These are phyloP conservation scores for Melanotaenia maccullochi DNA, from an alignment of 2,797 vertebrate genomes.

Conservation along the genomic window DNA sequence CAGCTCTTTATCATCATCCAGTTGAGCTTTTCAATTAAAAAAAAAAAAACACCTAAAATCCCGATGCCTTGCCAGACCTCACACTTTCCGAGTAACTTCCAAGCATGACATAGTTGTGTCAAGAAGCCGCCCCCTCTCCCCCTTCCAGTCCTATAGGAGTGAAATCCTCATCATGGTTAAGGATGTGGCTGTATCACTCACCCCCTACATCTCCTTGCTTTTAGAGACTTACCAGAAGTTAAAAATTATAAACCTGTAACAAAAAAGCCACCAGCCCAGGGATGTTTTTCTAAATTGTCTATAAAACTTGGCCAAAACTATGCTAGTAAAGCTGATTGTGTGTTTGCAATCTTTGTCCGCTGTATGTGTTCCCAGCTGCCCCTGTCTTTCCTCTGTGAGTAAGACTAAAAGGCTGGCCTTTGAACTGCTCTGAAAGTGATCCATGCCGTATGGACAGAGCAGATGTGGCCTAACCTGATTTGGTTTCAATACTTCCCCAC, in stretches of 20 bases:
- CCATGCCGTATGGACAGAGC: slow-evolving; percentile 81
- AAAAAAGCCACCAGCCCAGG: slow-evolving; percentile 45
- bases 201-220: slow-evolving; percentile 41
- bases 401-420: slow-evolving; percentile 79
- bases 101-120: slow-evolving; percentile 50
- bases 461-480: slow-evolving; percentile 85
- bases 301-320: slow-evolving; percentile 65
- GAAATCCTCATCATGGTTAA: slow-evolving; percentile 56
- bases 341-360: slow-evolving; percentile 61
- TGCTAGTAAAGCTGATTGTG: slow-evolving; percentile 62
- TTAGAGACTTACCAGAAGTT: slow-evolving; percentile 54
- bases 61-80: slow-evolving; percentile 39
- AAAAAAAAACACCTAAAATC: slow-evolving; percentile 34
- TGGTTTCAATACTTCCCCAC: slow-evolving; percentile 84
- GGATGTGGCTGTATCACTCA: slow-evolving; percentile 55
- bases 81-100: slow-evolving; percentile 55
- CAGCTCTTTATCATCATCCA: no score
- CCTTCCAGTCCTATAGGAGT: slow-evolving; percentile 45
- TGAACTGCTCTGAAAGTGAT: slow-evolving; percentile 83
- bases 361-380: slow-evolving; percentile 78
- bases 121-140: slow-evolving; percentile 30
- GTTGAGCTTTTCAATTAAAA: background rate
- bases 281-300: slow-evolving; percentile 60
- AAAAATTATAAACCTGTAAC: slow-evolving; percentile 59
- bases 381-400: slow-evolving; percentile 74